A percentile compares a stretch with the other conserved stretches of the same genome.
Conservation (phyloP, 2,113 vertebrate species). For the Aspidoscelis tigris region DNA sequence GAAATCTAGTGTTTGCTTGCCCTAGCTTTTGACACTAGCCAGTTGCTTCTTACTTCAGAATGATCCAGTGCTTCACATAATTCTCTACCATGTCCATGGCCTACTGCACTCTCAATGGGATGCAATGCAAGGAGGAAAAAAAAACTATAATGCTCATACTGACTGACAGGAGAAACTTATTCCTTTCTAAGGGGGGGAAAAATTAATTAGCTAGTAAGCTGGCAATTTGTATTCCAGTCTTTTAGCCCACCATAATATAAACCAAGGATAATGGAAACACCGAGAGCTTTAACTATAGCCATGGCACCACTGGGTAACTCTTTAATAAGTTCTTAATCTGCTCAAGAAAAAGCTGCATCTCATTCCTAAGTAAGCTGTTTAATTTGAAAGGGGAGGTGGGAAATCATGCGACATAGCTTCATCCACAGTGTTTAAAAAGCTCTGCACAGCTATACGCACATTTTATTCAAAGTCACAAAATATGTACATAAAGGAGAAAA, state of each 20-base stretch:
- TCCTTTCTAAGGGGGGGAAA: conserved; percentile 27
- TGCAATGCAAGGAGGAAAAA: background rate
- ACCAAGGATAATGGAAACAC: conserved; percentile 34
- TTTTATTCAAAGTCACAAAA: conserved; percentile 41
- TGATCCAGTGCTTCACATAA: background rate
- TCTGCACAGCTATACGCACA: background rate
- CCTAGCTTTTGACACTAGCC: background rate
- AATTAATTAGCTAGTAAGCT: conserved; percentile 32
- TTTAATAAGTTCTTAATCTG: conserved; percentile 48
- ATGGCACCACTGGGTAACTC: conserved; percentile 39
- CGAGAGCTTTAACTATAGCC: conserved; percentile 27
- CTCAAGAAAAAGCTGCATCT: conserved; percentile 3
- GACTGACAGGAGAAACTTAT: background rate
- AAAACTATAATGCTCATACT: background rate
- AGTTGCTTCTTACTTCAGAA: background rate
- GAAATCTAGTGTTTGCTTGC: background rate
- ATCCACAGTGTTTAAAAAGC: conserved; percentile 27
- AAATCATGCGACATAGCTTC: background rate
- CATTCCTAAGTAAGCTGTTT: conserved; percentile 27
- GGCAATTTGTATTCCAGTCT: conserved; percentile 39
- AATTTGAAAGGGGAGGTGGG: conserved; percentile 40
- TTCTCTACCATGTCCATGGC: background rate
- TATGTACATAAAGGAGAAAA: conserved; percentile 5
- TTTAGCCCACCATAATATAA: conserved; percentile 8
- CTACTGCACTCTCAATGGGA: background rate